Evolutionary conservation across 2,113 vertebrate species (phyloP), one percentile per base, ranked within the genome.

Genomic region (Tragelaphus buxtoni): DNA sequence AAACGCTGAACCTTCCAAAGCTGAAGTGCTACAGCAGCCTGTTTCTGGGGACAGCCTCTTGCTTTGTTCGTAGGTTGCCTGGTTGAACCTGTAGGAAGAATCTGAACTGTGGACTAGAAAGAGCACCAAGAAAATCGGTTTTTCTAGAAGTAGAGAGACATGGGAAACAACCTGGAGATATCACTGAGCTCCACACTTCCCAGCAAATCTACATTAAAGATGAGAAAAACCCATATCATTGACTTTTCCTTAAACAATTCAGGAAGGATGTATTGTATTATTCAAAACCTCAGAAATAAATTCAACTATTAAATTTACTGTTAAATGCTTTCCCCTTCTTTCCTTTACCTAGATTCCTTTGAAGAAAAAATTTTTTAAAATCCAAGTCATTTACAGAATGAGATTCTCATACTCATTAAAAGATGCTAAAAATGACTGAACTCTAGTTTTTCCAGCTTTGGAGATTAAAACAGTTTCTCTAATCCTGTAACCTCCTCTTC

Each of bases 201-300:
- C 17, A 69, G 69, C 53, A 79, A 61, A 77, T 7, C 39, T 17
- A 17, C 20, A 55, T 80, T 93, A 87, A 14, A 47, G 35, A 87
- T 24, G 72, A 94, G 55, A 80, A 95, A 96, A 91, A 51, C 32
- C 7, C 5, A 72, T 42, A 49, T 45, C 84, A 72, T 0, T 86
- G 79, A 65, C 14, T 65, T 95, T 74, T 82, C 42, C 47, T 90
- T 90, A 87, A 91, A 76, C 20, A 76, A 58, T 55, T 90, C 60
- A 88, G 63, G 49, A n/a, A 80, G 42, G 69, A 74, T 72, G 20
- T 61, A 56, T 35, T 93, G 30, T 94, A 60, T 65, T 91, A 72
- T 89, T 93, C 63, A 77, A 96, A 95, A 96, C 60, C 85, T 94
- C 32, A 92, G 90, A 97, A 94, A 83, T 82, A 94, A 91, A 79